Evolutionary conservation across 2,888 invertebrate species (phyloP).

Genomic region (Monopis laevigella): DNA sequence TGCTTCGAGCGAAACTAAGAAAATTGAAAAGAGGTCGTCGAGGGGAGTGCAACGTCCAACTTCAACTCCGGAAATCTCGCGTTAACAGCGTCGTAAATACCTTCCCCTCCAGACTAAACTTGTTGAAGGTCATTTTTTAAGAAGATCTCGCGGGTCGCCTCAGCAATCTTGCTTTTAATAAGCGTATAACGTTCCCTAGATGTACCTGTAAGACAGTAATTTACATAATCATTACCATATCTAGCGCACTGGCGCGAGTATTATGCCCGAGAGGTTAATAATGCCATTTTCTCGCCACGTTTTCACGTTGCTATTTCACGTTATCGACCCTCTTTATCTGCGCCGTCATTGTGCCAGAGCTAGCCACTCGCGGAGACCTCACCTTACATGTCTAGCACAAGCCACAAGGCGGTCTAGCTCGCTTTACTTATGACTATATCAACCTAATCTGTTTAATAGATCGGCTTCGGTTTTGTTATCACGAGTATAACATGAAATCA

Average conservation of each 20-base stretch:
- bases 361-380: slow-evolving; percentile 51
- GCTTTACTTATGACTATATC: no score
- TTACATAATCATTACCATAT: slow-evolving; percentile 69
- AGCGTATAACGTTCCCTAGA: slow-evolving; percentile 63
- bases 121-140: slow-evolving; percentile 22
- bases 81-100: slow-evolving; percentile 56
- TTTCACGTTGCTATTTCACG: slow-evolving; percentile 64
- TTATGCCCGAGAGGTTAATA: slow-evolving; percentile 67
- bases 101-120: slow-evolving; percentile 33
- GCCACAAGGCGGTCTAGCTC: background rate
- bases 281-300: slow-evolving; percentile 67
- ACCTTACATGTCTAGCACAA: slow-evolving; percentile 31
- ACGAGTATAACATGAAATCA: no score
- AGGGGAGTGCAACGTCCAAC: slow-evolving; percentile 50
- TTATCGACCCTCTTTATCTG: slow-evolving; percentile 62
- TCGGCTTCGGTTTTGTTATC: no score
- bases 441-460: no score
- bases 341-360: slow-evolving; percentile 62
- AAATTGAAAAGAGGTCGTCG: slow-evolving; percentile 67
- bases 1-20: slow-evolving; percentile 60
- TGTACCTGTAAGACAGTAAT: slow-evolving; percentile 63
- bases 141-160: slow-evolving; percentile 50
- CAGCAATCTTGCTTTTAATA: slow-evolving; percentile 65
- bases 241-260: slow-evolving; percentile 65
- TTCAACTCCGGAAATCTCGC: slow-evolving; percentile 56